A percentile compares a stretch with the other conserved stretches of the same genome.
Conservation (phyloP, 2,888 invertebrate species). For the Flabesymbios commensalis region DNA sequence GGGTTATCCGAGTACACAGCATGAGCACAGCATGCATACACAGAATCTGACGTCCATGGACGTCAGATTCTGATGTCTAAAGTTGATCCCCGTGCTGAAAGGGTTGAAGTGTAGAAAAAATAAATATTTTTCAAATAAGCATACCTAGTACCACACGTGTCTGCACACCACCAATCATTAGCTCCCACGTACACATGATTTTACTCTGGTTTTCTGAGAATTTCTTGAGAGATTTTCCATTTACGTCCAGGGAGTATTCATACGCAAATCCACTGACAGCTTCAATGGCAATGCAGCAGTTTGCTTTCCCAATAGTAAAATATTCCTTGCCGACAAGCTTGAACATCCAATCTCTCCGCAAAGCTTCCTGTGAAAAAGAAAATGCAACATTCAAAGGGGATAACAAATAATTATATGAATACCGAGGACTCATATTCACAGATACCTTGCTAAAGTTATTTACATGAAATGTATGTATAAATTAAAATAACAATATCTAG, state of each 20-base stretch:
- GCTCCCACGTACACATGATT: conserved; percentile 76
- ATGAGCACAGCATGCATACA: too few species aligned
- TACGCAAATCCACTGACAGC: conserved; percentile 76
- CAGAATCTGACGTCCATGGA: too few species aligned
- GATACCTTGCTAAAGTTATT: background rate
- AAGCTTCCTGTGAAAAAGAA: conserved; percentile 68
- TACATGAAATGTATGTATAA: background rate
- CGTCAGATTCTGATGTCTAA: too few species aligned
- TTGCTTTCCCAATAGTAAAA: conserved; percentile 70
- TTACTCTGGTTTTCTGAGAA: conserved; percentile 81
- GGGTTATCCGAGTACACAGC: too few species aligned
- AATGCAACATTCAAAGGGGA: too few species aligned
- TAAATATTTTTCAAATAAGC: too few species aligned
- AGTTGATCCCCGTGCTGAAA: too few species aligned
- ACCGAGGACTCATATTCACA: too few species aligned
- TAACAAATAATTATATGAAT: too few species aligned
- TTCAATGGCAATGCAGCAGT: conserved; percentile 67
- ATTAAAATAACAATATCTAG: background rate
- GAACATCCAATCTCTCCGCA: conserved; percentile 87
- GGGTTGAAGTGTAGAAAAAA: too few species aligned
- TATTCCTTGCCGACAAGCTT: conserved; percentile 84
- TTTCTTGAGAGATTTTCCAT: conserved; percentile 79
- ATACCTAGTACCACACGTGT: conserved; percentile 75
- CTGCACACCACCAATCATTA: conserved; percentile 60
- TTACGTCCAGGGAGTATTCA: conserved; percentile 78